These are phyloP conservation scores for Calliopsis andreniformis DNA, from an alignment of 1,140 invertebrate species.

Conservation along the genomic window DNA sequence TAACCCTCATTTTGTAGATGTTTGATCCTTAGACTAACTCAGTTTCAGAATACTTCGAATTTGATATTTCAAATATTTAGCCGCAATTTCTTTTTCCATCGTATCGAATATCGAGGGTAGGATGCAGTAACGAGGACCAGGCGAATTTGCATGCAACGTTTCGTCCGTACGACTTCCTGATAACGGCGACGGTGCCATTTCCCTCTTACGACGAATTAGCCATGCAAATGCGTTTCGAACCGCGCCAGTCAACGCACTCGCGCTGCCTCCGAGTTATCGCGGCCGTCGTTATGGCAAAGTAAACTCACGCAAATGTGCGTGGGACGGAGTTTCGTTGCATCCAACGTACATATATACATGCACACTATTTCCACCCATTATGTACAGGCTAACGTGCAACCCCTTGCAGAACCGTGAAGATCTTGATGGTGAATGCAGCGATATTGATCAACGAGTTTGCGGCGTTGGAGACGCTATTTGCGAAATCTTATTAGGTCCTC, in stretches of 20 bases:
- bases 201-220: constrained; percentile 65
- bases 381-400: background rate
- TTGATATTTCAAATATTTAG: too few species aligned
- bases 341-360: background rate
- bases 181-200: constrained; percentile 59
- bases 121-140: constrained; percentile 24
- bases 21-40: background rate
- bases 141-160: constrained; percentile 32
- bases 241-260: constrained; percentile 58
- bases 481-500: too few species aligned
- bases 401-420: background rate
- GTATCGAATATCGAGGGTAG: too few species aligned
- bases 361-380: too few species aligned
- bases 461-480: too few species aligned
- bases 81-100: too few species aligned
- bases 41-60: background rate
- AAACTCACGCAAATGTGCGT: constrained; percentile 55
- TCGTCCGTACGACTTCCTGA: constrained; percentile 53
- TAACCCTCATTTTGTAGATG: too few species aligned
- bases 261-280: constrained; percentile 35
- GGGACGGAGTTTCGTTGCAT: constrained; percentile 30
- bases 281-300: constrained; percentile 19
- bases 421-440: background rate
- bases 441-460: too few species aligned
- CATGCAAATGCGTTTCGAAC: constrained; percentile 63